A percentile compares a stretch with the other conserved stretches of the same genome.
These are phyloP conservation scores for Epinephelus fuscoguttatus DNA, from an alignment of 2,113 vertebrate genomes.

Conservation along the genomic window DNA sequence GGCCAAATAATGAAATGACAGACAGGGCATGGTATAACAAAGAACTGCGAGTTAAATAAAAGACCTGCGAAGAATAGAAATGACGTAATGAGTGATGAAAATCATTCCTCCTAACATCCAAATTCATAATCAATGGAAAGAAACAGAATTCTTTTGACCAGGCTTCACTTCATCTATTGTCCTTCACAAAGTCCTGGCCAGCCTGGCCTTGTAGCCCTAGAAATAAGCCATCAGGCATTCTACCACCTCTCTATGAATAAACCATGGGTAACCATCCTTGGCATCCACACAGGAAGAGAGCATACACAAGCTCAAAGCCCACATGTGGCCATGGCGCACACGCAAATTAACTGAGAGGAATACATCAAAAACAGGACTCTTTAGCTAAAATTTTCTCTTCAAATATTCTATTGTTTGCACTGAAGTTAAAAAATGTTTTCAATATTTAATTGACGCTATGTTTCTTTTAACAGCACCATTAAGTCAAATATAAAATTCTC, in stretches of 20 bases:
- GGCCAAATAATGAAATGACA: conserved; percentile 49
- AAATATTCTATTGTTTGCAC: neutral
- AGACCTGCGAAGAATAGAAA: conserved; percentile 2
- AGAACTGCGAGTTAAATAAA: conserved; percentile 18
- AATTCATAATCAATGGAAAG: conserved; percentile 35
- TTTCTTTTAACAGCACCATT: conserved; percentile 4
- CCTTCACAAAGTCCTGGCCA: conserved; percentile 30
- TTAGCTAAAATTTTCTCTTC: neutral
- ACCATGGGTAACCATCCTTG: conserved; percentile 52
- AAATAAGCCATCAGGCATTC: conserved; percentile 62
- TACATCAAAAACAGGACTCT: conserved; percentile 1
- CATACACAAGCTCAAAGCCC: conserved; percentile 25
- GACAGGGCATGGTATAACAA: conserved; percentile 9
- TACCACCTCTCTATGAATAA: conserved; percentile 71
- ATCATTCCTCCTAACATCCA: conserved; percentile 16
- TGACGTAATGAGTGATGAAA: conserved; percentile 24
- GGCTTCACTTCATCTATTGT: conserved; percentile 38
- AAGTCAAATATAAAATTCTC: neutral
- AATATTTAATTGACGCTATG: conserved; percentile 10
- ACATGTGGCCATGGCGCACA: conserved; percentile 22
- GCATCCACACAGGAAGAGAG: conserved; percentile 50
- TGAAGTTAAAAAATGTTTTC: neutral
- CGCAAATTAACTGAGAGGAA: conserved; percentile 13
- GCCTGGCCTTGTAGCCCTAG: conserved; percentile 36
- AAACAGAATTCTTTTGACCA: conserved; percentile 36